Base-by-base conservation (phyloP, 2,797 vertebrate species). In the Lagocephalus sceleratus region DNA sequence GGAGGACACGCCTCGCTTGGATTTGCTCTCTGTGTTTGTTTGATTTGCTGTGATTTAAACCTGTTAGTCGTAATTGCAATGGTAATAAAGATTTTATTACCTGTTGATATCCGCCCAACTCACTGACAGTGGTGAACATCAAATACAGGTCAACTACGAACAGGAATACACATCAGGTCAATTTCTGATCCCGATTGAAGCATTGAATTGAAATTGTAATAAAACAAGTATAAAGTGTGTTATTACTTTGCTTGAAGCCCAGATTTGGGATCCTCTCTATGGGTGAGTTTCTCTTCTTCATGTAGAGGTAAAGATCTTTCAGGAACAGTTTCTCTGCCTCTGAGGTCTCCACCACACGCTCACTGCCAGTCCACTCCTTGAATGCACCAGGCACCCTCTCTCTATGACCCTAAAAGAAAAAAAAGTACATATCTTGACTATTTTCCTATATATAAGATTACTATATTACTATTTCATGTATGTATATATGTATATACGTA, bases 181-280 rank as follows among this genome's bases (percentile, higher is more conserved):
- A 14, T 45, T 9, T 20, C 12, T 19, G 20, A 20, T 43, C 16
- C 16, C 17, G 7, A 43, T 19, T n/a, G n/a, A n/a, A n/a, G n/a
- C n/a, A n/a, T n/a, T n/a, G n/a, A n/a, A n/a, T n/a, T n/a, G 10
- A 5, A 42, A 6, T 19, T 42, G 40, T 19, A 42, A 42, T 19
- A 21, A 55, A 1, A 44, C 20, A 57, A 2, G 0, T n/a, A 45
- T 2, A 20, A 16, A 16, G 20, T 47, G 12, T 17, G 1, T 39
- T 67, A 60, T 48, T 78, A 92, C 91, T 89, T 79, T 92, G 90
- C 76, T 91, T 92, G 71, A 92, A 92, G 59, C 91, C 91, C 41
- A 92, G 85, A 43, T 92, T 88, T 29, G 91, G 91, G 54, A 92
- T 90, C 49, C 90, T 87, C 70, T 92, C 90, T 9, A 92, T 90